Evolutionary conservation across 2,797 vertebrate genomes (phyloP).

Genomic region (Rhyacichthys aspro): DNA sequence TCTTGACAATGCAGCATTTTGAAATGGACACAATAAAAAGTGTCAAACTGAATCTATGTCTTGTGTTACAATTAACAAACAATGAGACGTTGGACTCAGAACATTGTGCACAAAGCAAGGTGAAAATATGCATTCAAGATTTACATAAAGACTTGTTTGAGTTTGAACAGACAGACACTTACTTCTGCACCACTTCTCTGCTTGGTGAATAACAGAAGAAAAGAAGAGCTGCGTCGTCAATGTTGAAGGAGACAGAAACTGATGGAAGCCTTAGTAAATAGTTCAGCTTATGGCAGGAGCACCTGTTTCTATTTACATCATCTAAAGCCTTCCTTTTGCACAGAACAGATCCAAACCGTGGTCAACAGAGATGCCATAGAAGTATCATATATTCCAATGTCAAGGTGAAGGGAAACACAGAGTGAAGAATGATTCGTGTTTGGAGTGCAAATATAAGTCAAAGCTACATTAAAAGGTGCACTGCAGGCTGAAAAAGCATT

Average conservation of each 20-base stretch:
- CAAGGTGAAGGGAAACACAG: constrained; percentile 38
- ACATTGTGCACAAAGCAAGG: too few relatives aligned
- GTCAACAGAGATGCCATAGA: constrained; percentile 32
- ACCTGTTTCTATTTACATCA: constrained; percentile 67
- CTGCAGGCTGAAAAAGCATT: too few relatives aligned
- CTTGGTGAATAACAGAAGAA: constrained; percentile 16
- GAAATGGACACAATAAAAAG: constrained; percentile 26
- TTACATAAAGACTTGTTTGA: too few relatives aligned
- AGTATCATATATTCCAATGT: constrained; percentile 41
- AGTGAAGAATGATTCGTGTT: constrained; percentile 31
- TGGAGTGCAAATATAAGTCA: constrained; percentile 62
- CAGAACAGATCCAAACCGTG: constrained; percentile 48
- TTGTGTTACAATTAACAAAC: constrained; percentile 2
- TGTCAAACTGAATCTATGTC: too few relatives aligned
- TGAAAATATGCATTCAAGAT: too few relatives aligned
- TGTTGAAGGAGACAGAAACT: too few relatives aligned
- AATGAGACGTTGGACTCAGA: constrained; percentile 30
- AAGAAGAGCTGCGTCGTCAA: constrained; percentile 1
- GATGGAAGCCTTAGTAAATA: too few relatives aligned
- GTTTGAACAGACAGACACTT: too few relatives aligned
- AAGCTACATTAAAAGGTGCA: constrained; percentile 60
- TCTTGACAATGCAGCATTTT: constrained; percentile 49
- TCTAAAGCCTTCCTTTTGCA: constrained; percentile 39
- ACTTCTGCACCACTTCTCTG: too few relatives aligned
- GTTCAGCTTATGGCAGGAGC: constrained; percentile 50